Conservation (phyloP, 2,888 invertebrate genomes). For the Leucoptera coffeella region DNA sequence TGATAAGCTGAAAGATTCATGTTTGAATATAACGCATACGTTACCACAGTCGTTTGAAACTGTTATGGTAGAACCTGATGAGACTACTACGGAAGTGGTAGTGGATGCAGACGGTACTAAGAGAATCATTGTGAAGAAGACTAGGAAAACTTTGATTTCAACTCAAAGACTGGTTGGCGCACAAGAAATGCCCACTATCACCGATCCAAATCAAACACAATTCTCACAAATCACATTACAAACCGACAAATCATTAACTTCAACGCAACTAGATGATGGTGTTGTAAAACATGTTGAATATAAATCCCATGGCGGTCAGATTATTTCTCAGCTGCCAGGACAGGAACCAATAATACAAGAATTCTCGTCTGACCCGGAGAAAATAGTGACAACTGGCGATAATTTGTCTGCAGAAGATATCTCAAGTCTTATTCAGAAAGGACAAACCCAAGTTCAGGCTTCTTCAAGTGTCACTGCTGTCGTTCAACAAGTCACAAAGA, state of each 20-base stretch:
- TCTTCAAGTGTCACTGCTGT: constrained; percentile 72
- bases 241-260: constrained; percentile 57
- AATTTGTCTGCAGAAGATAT: constrained; percentile 47
- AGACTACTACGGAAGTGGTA: constrained; percentile 76
- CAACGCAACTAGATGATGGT: constrained; percentile 54
- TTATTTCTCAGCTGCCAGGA: constrained; percentile 57
- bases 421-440: constrained; percentile 28
- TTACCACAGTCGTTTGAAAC: constrained; percentile 75
- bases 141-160: constrained; percentile 61
- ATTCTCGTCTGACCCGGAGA: constrained; percentile 58
- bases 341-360: constrained; percentile 60
- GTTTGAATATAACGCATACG: constrained; percentile 65
- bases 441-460: constrained; percentile 43
- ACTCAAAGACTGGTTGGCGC: constrained; percentile 61
- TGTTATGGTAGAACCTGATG: constrained; percentile 73
- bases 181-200: constrained; percentile 52
- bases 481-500: constrained; percentile 74
- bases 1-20: constrained; percentile 51
- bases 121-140: constrained; percentile 69
- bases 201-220: constrained; percentile 55
- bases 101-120: constrained; percentile 76
- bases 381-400: constrained; percentile 51
- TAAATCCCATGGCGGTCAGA: constrained; percentile 58
- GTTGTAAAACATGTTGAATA: constrained; percentile 56
- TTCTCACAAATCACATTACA: constrained; percentile 63